phyloP scores from a whole-genome alignment of 2,888 invertebrate species.

The Digitonthophagus gazella region DNA sequence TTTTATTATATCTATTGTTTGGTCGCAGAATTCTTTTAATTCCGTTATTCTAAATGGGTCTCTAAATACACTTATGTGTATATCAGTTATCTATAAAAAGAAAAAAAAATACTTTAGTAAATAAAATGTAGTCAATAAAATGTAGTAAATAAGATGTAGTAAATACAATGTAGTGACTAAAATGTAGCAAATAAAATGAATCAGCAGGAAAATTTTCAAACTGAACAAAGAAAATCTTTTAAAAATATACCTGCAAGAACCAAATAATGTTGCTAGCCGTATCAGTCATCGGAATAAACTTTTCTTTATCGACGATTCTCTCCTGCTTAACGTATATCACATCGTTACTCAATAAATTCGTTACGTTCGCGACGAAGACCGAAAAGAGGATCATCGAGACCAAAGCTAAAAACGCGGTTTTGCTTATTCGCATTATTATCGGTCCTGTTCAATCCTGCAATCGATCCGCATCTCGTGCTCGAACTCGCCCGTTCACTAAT shows the following conservation, averaged over 20 bases:
- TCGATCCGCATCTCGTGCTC: slow-evolving; percentile 2
- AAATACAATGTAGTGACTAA: neutral
- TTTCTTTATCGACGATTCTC: slow-evolving; percentile 20
- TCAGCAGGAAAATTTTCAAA: neutral
- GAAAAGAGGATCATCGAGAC: slow-evolving; percentile 64
- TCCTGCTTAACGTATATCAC: slow-evolving; percentile 36
- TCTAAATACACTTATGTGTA: slow-evolving; percentile 83
- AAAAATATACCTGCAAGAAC: slow-evolving; percentile 68
- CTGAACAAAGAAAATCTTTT: slow-evolving; percentile 7
- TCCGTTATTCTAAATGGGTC: slow-evolving; percentile 73
- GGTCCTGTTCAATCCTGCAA: too few relatives aligned
- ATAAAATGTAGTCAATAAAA: neutral
- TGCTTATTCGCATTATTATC: slow-evolving; percentile 64
- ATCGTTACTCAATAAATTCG: slow-evolving; percentile 65
- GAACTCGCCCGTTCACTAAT: neutral
- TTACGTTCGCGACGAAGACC: slow-evolving; percentile 67
- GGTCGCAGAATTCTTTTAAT: slow-evolving; percentile 75
- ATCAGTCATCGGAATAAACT: slow-evolving; percentile 51
- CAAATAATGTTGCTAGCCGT: slow-evolving; percentile 64
- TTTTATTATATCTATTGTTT: slow-evolving; percentile 68
- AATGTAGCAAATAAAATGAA: slow-evolving; percentile 9
- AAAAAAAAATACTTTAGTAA: slow-evolving; percentile 22
- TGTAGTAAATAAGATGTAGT: neutral
- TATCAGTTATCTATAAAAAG: slow-evolving; percentile 74
- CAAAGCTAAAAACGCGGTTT: slow-evolving; percentile 60